These are phyloP conservation scores for Epirrhoe tristata DNA, from an alignment of 2,888 invertebrate genomes.

Conservation along the genomic window DNA sequence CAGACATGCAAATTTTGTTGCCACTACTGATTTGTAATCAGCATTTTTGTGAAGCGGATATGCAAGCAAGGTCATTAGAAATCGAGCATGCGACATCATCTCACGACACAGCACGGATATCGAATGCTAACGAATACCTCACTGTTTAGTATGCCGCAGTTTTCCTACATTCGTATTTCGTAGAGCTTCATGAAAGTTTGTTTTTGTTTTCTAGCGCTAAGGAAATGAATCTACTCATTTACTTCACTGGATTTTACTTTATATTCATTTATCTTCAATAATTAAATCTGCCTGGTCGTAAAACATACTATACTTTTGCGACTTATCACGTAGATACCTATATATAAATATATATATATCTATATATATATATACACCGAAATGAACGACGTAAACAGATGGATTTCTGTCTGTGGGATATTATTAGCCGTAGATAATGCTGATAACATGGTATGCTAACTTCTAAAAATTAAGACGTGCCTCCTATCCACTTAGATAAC, in stretches of 20 bases:
- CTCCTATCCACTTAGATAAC: too few species aligned
- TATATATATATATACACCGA: too few species aligned
- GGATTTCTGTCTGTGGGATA: too few species aligned
- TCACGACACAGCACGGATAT: slow-evolving; percentile 41
- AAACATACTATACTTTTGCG: background rate
- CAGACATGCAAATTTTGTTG: background rate
- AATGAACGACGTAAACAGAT: too few species aligned
- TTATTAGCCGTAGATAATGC: too few species aligned
- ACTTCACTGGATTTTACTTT: background rate
- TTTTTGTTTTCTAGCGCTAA: slow-evolving; percentile 4
- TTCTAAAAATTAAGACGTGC: too few species aligned
- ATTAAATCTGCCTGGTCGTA: background rate
- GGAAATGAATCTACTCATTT: background rate
- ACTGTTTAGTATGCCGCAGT: slow-evolving; percentile 21
- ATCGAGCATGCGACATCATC: slow-evolving; percentile 50
- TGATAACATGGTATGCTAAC: too few species aligned
- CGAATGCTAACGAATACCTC: slow-evolving; percentile 28
- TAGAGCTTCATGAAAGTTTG: slow-evolving; percentile 25
- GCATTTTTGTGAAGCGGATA: slow-evolving; percentile 48
- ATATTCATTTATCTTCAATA: background rate
- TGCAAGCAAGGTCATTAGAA: slow-evolving; percentile 54
- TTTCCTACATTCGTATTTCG: slow-evolving; percentile 17
- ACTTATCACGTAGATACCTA: too few species aligned
- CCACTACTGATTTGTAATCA: background rate
- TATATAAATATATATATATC: too few species aligned